Evolutionary conservation across 2,797 vertebrate genomes (phyloP).

Genomic region (Lindbergichthys nudifrons): DNA sequence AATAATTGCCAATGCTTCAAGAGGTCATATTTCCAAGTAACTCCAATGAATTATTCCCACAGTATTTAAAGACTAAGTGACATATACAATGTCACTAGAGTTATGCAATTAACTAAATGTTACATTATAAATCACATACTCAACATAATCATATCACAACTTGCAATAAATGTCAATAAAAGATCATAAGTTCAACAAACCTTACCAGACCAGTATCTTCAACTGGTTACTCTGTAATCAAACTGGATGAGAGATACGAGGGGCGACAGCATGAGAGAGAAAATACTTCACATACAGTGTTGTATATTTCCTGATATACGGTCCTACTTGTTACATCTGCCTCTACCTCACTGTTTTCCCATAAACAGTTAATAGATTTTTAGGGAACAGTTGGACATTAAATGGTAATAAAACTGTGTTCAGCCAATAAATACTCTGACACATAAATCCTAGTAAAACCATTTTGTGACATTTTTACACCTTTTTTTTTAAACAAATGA

Average conservation of each 20-base stretch:
- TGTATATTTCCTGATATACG: not conserved
- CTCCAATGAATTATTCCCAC: conserved; percentile 17
- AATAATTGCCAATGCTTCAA: not conserved
- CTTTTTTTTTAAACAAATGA: not conserved
- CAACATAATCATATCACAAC: not conserved
- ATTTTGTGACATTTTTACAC: not conserved
- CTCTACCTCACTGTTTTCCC: not conserved
- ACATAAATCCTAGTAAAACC: not conserved
- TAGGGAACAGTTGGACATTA: not conserved
- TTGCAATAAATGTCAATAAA: not conserved
- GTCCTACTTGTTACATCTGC: not conserved
- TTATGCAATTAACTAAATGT: not conserved
- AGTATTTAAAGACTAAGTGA: not conserved
- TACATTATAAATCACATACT: not conserved
- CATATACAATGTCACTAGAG: not conserved
- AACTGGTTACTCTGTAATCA: not conserved
- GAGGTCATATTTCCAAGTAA: conserved; percentile 5
- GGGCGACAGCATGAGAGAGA: not conserved
- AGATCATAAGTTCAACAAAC: not conserved
- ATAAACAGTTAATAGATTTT: not conserved
- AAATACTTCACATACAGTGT: not conserved
- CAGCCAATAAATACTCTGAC: not conserved
- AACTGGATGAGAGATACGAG: not conserved
- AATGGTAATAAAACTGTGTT: not conserved
- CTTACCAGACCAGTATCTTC: not conserved